A percentile compares a stretch with the other conserved stretches of the same genome.
Evolutionary conservation across 2,113 vertebrate genomes (phyloP).

Genomic region (Chauna torquata): DNA sequence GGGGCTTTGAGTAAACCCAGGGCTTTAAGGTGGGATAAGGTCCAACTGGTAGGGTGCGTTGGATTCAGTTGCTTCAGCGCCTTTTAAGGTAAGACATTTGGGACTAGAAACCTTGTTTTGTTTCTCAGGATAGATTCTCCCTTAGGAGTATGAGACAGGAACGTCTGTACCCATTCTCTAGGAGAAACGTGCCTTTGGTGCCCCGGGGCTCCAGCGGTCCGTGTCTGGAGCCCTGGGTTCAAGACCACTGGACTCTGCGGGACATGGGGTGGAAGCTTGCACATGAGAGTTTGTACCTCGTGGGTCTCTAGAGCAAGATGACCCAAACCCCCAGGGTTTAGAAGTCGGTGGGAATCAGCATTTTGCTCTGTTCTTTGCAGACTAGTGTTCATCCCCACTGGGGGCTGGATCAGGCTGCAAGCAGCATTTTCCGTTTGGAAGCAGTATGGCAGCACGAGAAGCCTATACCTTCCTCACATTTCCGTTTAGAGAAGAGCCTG

Average conservation of each 20-base stretch:
- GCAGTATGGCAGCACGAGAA: not conserved
- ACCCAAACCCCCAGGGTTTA: too few species aligned
- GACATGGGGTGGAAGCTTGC: not conserved
- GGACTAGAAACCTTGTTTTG: not conserved
- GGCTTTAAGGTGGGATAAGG: not conserved
- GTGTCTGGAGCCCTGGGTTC: fast-evolving
- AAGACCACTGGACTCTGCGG: not conserved
- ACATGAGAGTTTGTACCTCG: not conserved
- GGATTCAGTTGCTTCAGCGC: not conserved
- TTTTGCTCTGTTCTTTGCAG: not conserved
- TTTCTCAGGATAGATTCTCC: not conserved
- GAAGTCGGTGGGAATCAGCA: not conserved
- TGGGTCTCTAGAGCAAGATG: not conserved
- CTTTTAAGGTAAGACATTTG: not conserved
- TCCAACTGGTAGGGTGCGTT: not conserved
- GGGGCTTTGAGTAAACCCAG: not conserved
- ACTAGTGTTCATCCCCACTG: too few species aligned
- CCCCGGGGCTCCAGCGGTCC: not conserved
- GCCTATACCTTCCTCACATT: not conserved
- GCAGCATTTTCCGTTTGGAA: too few species aligned
- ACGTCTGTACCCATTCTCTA: not conserved
- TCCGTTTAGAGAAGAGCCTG: not conserved
- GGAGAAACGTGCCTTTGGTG: not conserved
- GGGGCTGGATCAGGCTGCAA: not conserved
- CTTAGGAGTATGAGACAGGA: not conserved